phyloP scores from a whole-genome alignment of 1,140 invertebrate genomes.

The Orius insidiosus region DNA sequence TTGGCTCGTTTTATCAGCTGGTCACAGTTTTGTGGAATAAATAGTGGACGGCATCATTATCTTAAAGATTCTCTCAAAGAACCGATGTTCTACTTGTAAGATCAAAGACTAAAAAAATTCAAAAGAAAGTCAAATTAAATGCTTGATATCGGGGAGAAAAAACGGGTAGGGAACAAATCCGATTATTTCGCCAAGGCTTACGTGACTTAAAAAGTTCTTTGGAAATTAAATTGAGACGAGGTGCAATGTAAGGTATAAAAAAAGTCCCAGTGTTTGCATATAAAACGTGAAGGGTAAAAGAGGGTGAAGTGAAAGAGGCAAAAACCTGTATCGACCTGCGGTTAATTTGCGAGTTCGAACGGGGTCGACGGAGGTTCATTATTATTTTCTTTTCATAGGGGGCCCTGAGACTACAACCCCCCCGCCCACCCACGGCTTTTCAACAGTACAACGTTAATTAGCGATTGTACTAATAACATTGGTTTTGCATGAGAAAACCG shows the following conservation, averaged over 20 bases:
- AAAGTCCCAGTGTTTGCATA: slow-evolving; percentile 4
- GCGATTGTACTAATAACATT: slow-evolving; percentile 12
- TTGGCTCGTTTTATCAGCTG: no score
- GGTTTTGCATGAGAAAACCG: slow-evolving; percentile 11
- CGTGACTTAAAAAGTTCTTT: no score
- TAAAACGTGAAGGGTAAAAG: slow-evolving; percentile 1
- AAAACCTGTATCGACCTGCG: slow-evolving; percentile 9
- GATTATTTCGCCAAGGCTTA: no score
- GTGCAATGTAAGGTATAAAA: not conserved
- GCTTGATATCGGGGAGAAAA: no score
- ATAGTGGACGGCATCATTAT: no score
- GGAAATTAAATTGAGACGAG: not conserved
- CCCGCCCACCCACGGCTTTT: not conserved
- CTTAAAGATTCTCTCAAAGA: no score
- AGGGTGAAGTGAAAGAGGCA: not conserved
- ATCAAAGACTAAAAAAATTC: no score
- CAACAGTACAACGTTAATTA: slow-evolving; percentile 10
- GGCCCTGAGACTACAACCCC: slow-evolving; percentile 2
- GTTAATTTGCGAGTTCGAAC: slow-evolving; percentile 9
- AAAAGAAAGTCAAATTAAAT: no score
- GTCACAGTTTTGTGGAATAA: no score
- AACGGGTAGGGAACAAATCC: no score
- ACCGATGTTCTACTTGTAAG: no score
- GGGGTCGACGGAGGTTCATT: slow-evolving; percentile 4
- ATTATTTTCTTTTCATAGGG: slow-evolving; percentile 12